A percentile compares a stretch with the other conserved stretches of the same genome.
phyloP scores from a whole-genome alignment of 2,797 vertebrate species.

The Danio kyathit region DNA sequence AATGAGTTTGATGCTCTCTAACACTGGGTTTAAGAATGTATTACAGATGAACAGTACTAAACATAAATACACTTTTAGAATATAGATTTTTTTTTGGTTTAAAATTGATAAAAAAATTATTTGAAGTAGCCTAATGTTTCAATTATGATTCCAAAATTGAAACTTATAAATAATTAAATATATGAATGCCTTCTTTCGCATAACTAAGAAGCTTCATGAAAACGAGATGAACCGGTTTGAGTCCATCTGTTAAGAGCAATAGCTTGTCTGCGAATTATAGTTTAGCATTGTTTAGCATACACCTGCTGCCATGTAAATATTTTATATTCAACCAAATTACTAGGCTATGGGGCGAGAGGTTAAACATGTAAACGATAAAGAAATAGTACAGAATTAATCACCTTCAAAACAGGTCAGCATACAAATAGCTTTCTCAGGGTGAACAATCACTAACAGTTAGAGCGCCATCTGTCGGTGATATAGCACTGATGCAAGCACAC shows the following conservation, averaged over 20 bases:
- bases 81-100: too few species aligned
- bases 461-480: slow-evolving; percentile 27
- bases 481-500: not conserved
- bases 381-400: not conserved
- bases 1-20: too few species aligned
- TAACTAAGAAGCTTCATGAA: not conserved
- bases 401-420: not conserved
- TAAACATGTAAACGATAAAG: slow-evolving; percentile 5
- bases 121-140: too few species aligned
- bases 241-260: slow-evolving; percentile 3
- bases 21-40: too few species aligned
- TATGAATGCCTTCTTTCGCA: too few species aligned
- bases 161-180: too few species aligned
- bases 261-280: not conserved
- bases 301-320: slow-evolving; percentile 21
- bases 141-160: too few species aligned
- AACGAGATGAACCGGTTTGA: slow-evolving; percentile 30
- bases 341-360: not conserved
- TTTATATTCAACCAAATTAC: slow-evolving; percentile 24
- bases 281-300: not conserved
- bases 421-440: not conserved
- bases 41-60: too few species aligned
- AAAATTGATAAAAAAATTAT: too few species aligned
- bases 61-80: too few species aligned
- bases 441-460: not conserved